A percentile compares a stretch with the other conserved stretches of the same genome.
These are phyloP conservation scores for Heliconius sara DNA, from an alignment of 2,888 invertebrate genomes.

Conservation along the genomic window DNA sequence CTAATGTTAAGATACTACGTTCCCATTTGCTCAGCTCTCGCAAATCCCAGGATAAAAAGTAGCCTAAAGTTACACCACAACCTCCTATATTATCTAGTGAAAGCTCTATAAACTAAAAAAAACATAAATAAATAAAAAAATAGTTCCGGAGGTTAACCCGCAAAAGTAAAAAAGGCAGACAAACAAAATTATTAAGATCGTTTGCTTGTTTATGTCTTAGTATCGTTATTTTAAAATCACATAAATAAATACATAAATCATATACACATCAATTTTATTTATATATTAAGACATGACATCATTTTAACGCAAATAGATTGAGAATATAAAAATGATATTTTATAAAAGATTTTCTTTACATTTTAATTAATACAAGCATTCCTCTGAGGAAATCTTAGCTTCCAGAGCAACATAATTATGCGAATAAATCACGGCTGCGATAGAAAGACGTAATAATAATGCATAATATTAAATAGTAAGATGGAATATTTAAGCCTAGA, in stretches of 20 bases:
- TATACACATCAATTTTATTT: background rate
- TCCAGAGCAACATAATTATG: slow-evolving; percentile 22
- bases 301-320: background rate
- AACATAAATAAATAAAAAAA: no score
- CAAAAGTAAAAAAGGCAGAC: no score
- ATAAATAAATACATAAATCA: no score
- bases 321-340: slow-evolving; percentile 16
- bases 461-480: background rate
- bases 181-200: no score
- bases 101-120: no score
- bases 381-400: slow-evolving; percentile 27
- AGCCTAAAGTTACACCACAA: no score
- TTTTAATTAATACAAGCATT: slow-evolving; percentile 29
- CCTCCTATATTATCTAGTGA: no score
- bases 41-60: no score
- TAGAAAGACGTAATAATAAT: slow-evolving; percentile 16
- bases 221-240: background rate
- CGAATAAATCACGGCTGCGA: slow-evolving; percentile 24
- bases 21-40: no score
- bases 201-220: no score
- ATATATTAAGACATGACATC: background rate
- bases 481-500: background rate
- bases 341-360: slow-evolving; percentile 13
- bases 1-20: background rate
- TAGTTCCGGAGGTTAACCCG: no score